Percentiles rank a stretch among this genome's conserved stretches.
These are phyloP conservation scores for Callimorpha dominula DNA, from an alignment of 2,888 invertebrate species.

Conservation along the genomic window DNA sequence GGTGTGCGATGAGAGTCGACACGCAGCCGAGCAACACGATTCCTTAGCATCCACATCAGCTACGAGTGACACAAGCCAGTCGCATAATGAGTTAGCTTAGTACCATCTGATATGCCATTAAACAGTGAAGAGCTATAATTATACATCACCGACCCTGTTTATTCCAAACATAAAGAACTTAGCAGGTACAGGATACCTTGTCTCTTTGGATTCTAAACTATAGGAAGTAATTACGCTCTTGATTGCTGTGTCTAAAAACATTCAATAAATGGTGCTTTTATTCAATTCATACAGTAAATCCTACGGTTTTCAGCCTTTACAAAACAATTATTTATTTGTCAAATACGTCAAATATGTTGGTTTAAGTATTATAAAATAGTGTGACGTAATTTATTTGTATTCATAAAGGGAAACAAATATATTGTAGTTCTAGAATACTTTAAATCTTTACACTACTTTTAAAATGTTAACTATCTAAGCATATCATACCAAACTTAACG, in stretches of 20 bases:
- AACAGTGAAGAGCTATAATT: neutral
- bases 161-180: neutral
- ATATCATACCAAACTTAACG: conserved; percentile 67
- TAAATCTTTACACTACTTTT: conserved; percentile 14
- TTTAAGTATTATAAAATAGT: conserved; percentile 27
- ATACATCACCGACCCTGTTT: neutral
- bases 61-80: conserved; percentile 69
- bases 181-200: neutral
- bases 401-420: conserved; percentile 30
- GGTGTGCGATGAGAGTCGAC: conserved; percentile 86
- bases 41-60: conserved; percentile 74
- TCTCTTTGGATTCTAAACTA: neutral
- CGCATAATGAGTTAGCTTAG: conserved; percentile 44
- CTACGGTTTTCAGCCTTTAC: conserved; percentile 27
- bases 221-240: neutral
- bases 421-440: conserved; percentile 25
- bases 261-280: conserved; percentile 19
- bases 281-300: conserved; percentile 30
- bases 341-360: conserved; percentile 14
- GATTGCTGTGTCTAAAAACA: neutral
- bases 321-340: conserved; percentile 7
- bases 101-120: conserved; percentile 5
- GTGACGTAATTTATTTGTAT: conserved; percentile 35
- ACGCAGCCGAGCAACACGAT: conserved; percentile 79
- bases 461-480: conserved; percentile 44